These are phyloP conservation scores for Drosophila nigromelanica DNA, from an alignment of 1,140 invertebrate species.

Conservation along the genomic window DNA sequence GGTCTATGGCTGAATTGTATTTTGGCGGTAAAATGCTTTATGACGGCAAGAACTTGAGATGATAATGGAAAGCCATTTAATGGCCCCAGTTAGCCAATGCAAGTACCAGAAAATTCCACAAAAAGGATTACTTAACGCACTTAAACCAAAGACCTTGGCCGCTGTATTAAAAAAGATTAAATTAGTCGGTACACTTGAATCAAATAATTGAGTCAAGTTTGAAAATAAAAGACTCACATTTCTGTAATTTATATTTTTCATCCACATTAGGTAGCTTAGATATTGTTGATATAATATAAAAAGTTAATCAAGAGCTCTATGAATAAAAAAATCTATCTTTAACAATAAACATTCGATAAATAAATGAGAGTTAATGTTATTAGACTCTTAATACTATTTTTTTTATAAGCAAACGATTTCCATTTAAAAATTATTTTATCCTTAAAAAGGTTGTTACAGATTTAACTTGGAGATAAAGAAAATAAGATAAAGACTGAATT, in stretches of 20 bases:
- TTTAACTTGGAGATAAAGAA: not conserved
- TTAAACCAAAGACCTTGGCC: conserved; percentile 9
- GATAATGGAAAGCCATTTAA: conserved; percentile 50
- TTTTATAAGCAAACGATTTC: no score
- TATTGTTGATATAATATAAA: no score
- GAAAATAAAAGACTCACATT: no score
- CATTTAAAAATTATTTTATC: no score
- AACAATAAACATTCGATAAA: no score
- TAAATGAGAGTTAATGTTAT: no score
- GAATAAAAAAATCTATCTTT: no score
- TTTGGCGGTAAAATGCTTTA: conserved; percentile 54
- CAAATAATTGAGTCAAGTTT: not conserved
- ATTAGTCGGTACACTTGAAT: not conserved
- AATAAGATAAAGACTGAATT: not conserved
- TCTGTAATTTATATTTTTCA: no score
- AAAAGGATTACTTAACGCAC: conserved; percentile 41
- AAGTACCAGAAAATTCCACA: conserved; percentile 16
- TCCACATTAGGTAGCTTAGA: no score
- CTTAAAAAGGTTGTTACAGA: no score
- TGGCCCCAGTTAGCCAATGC: conserved; percentile 30
- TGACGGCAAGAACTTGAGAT: conserved; percentile 49
- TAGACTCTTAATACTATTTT: not conserved
- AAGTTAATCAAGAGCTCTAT: no score
- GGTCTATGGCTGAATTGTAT: conserved; percentile 47
- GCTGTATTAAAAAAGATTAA: conserved; percentile 1